Evolutionary conservation across 2,797 vertebrate species (phyloP).

Genomic region (Acipenser oxyrinchus): DNA sequence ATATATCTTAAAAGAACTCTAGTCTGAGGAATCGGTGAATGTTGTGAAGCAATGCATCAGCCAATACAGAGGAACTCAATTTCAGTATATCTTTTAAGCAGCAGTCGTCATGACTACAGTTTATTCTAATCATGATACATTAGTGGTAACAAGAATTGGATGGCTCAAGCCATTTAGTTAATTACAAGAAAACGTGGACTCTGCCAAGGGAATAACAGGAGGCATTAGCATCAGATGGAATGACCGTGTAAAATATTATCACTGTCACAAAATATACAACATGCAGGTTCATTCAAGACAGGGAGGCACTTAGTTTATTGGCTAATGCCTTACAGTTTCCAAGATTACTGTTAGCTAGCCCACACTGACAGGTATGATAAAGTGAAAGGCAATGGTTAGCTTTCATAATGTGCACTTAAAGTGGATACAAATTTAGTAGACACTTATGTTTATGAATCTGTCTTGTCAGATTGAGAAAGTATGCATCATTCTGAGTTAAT

Average conservation of each 20-base stretch:
- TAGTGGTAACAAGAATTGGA: constrained; percentile 32
- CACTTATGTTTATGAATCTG: too few species aligned
- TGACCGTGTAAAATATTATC: background rate
- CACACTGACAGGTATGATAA: too few species aligned
- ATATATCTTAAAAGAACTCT: too few species aligned
- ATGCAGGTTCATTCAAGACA: background rate
- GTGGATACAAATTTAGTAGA: too few species aligned
- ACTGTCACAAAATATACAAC: background rate
- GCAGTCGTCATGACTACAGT: constrained; percentile 15
- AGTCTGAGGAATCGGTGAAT: too few species aligned
- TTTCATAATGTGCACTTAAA: too few species aligned
- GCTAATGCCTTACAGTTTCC: too few species aligned
- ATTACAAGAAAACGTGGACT: constrained; percentile 42
- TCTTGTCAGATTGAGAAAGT: too few species aligned
- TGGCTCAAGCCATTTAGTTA: constrained; percentile 39
- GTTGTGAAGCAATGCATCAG: background rate
- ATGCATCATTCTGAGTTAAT: too few species aligned
- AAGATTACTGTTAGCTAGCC: too few species aligned
- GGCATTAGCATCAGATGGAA: constrained; percentile 1
- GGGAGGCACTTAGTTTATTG: too few species aligned
- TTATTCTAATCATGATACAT: constrained; percentile 49
- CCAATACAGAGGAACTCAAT: background rate
- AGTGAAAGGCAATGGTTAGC: too few species aligned
- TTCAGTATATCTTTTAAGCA: background rate
- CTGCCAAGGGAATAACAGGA: constrained; percentile 5